A percentile compares a stretch with the other conserved stretches of the same genome.
phyloP scores from a whole-genome alignment of 2,113 vertebrate species.

The Laterallus jamaicensis region DNA sequence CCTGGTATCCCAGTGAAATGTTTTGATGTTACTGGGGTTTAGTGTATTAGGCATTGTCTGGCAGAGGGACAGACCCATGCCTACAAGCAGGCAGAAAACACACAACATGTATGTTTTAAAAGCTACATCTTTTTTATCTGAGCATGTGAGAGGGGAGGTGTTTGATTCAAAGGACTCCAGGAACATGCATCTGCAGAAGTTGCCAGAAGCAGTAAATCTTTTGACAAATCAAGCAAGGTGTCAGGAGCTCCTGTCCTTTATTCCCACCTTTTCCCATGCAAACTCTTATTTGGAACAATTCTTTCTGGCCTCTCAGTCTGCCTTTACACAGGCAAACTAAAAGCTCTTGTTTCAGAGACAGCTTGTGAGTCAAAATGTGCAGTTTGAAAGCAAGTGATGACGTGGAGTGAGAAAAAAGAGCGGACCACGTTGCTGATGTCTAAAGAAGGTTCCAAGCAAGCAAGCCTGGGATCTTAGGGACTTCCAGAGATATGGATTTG shows the following conservation, averaged over 20 bases:
- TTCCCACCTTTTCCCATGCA: neutral
- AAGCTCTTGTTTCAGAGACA: neutral
- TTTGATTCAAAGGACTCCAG: neutral
- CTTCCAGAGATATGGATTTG: neutral
- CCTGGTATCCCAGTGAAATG: neutral
- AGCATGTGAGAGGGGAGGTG: neutral
- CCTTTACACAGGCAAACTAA: neutral
- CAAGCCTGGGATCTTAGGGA: neutral
- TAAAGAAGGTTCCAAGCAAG: neutral
- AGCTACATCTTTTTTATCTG: neutral
- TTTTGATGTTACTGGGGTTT: neutral
- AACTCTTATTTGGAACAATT: neutral
- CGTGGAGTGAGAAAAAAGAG: neutral
- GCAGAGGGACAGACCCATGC: fast-evolving
- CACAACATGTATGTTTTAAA: neutral
- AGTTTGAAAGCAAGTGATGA: neutral
- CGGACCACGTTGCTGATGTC: neutral
- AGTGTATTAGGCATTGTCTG: neutral
- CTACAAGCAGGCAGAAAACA: neutral
- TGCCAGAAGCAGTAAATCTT: neutral
- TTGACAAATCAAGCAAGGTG: neutral
- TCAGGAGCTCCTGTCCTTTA: neutral
- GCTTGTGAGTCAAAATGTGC: neutral
- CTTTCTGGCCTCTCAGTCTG: neutral
- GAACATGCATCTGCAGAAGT: fast-evolving